A percentile compares a stretch with the other conserved stretches of the same genome.
phyloP scores from a whole-genome alignment of 2,797 vertebrate species.

The Oreortyx pictus region DNA sequence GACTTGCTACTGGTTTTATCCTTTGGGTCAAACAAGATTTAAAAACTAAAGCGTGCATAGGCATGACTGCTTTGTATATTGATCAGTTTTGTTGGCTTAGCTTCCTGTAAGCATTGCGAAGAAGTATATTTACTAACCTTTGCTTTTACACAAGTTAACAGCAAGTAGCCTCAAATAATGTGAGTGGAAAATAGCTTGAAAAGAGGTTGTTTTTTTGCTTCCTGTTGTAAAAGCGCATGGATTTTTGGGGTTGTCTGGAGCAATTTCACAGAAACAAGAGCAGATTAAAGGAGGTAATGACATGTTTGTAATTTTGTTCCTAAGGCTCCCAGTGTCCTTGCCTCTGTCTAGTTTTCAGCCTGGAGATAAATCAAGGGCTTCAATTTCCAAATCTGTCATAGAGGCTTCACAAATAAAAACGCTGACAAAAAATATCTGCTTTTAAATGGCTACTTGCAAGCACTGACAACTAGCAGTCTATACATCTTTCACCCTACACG shows the following conservation, averaged over 20 bases:
- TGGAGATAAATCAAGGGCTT: constrained; percentile 71
- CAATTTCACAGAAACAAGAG: constrained; percentile 68
- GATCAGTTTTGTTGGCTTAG: neutral
- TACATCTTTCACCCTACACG: constrained; percentile 58
- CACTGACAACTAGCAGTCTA: constrained; percentile 61
- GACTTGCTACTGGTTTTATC: neutral
- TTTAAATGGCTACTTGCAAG: constrained; percentile 70
- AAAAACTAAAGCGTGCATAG: neutral
- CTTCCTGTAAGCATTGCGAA: neutral
- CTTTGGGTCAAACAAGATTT: neutral
- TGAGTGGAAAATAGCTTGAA: constrained; percentile 20
- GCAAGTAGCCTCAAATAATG: neutral
- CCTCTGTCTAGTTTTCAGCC: constrained; percentile 61
- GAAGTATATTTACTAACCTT: neutral
- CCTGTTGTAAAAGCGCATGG: neutral
- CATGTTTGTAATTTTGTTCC: constrained; percentile 66
- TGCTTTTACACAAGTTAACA: neutral
- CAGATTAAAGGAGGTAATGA: constrained; percentile 66
- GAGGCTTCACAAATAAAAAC: constrained; percentile 68
- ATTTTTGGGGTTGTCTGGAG: constrained; percentile 49
- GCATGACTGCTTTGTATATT: neutral
- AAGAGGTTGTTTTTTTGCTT: neutral
- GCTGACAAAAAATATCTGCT: constrained; percentile 70
- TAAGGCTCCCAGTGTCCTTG: constrained; percentile 60
- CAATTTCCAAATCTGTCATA: constrained; percentile 75